Conservation (phyloP, 1,140 invertebrate genomes). For the Aphidius gifuensis region DNA sequence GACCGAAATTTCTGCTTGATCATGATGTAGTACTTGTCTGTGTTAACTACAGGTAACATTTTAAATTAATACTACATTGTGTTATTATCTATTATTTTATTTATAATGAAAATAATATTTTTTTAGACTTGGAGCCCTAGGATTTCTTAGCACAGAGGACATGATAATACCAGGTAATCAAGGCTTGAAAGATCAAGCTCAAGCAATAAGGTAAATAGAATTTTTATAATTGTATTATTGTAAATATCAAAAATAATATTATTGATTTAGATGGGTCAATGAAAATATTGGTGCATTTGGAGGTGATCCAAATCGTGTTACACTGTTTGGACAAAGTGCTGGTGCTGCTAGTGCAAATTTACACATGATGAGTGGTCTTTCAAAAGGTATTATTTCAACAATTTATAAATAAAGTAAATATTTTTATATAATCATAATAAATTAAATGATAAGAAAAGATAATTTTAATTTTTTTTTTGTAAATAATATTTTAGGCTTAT, state of each 20-base stretch:
- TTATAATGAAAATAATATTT: background rate
- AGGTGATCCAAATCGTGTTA: slow-evolving; percentile 64
- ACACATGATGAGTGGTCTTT: slow-evolving; percentile 68
- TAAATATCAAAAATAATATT: no score
- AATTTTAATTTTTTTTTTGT: background rate
- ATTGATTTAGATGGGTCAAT: slow-evolving; percentile 63
- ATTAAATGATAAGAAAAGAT: background rate
- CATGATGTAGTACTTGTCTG: slow-evolving; percentile 73
- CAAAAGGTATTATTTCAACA: slow-evolving; percentile 52
- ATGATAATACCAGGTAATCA: slow-evolving; percentile 65
- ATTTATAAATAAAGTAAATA: no score
- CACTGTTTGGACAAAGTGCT: slow-evolving; percentile 72
- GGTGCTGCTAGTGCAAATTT: slow-evolving; percentile 66
- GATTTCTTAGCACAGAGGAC: slow-evolving; percentile 66
- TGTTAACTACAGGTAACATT: slow-evolving; percentile 70
- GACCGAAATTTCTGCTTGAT: slow-evolving; percentile 71
- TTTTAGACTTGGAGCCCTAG: slow-evolving; percentile 60
- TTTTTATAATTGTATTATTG: no score
- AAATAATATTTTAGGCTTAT: slow-evolving; percentile 58
- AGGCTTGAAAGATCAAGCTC: slow-evolving; percentile 72
- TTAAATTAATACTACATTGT: no score
- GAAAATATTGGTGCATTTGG: slow-evolving; percentile 69
- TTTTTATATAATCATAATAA: background rate
- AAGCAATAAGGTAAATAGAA: slow-evolving; percentile 51
- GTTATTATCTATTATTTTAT: no score